phyloP scores from a whole-genome alignment of 2,888 invertebrate genomes.

The Phytoseiulus persimilis region DNA sequence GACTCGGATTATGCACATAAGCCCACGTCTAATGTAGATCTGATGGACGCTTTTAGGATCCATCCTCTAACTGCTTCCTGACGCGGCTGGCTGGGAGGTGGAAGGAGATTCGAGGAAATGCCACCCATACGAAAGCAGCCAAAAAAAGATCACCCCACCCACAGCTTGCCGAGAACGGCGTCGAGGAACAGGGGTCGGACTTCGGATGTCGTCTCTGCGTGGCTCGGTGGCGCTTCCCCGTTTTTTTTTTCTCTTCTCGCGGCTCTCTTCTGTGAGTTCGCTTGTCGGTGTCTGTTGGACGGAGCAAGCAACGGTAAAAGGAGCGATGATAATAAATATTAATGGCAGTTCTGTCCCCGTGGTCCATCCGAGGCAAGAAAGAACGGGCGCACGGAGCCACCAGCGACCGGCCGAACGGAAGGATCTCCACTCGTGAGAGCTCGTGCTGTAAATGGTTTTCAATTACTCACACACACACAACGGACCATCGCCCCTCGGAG shows the following conservation, averaged over 20 bases:
- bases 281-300: neutral
- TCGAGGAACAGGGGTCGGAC: neutral
- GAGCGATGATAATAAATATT: slow-evolving; percentile 39
- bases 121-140: neutral
- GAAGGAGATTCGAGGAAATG: neutral
- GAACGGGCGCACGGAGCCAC: neutral
- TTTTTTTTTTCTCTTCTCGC: neutral
- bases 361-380: neutral
- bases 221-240: neutral
- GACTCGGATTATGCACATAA: neutral
- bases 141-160: neutral
- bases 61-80: neutral
- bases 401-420: neutral
- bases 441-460: slow-evolving; percentile 5
- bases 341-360: slow-evolving; percentile 17
- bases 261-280: neutral
- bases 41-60: neutral
- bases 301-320: slow-evolving; percentile 13
- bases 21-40: neutral
- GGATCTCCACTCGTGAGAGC: neutral
- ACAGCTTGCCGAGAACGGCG: neutral
- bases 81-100: neutral
- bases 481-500: neutral
- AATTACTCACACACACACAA: neutral
- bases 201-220: neutral